Conservation (phyloP, 2,113 vertebrate genomes). For the Varanus salvator region DNA sequence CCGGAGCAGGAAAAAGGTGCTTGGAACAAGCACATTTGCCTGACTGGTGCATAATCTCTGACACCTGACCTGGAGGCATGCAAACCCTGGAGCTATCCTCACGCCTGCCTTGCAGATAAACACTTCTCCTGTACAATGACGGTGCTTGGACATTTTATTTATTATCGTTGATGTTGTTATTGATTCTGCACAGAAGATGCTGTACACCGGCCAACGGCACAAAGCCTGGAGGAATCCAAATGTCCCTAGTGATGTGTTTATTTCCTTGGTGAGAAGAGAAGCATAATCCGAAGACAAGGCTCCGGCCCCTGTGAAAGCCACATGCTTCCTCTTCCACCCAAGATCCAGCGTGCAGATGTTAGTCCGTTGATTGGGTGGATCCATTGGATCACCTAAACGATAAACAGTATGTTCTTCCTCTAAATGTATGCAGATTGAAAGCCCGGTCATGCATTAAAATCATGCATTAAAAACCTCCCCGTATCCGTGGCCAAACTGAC, state of each 20-base stretch:
- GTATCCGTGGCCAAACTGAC: background rate
- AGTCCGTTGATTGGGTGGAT: background rate
- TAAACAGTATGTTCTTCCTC: too few relatives aligned
- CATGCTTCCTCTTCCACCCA: background rate
- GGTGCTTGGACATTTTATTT: background rate
- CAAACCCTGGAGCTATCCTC: background rate
- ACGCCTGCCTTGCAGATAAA: background rate
- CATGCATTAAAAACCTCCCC: too few relatives aligned
- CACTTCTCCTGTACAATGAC: too few relatives aligned
- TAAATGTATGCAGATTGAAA: slow-evolving; percentile 51
- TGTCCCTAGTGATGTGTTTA: too few relatives aligned
- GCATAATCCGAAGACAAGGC: background rate
- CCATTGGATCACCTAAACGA: too few relatives aligned
- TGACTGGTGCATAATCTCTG: background rate
- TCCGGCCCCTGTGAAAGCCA: background rate
- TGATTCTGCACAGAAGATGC: background rate
- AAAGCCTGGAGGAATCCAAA: background rate
- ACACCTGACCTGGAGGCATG: background rate
- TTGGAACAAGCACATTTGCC: background rate
- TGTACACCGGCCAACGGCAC: background rate
- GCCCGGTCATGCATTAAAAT: background rate
- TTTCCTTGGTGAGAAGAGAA: background rate
- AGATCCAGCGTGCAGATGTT: background rate
- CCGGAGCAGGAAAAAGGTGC: background rate
- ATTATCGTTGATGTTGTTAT: too few relatives aligned